These are phyloP conservation scores for Syngnathus acus DNA, from an alignment of 2,797 vertebrate genomes.

Conservation along the genomic window DNA sequence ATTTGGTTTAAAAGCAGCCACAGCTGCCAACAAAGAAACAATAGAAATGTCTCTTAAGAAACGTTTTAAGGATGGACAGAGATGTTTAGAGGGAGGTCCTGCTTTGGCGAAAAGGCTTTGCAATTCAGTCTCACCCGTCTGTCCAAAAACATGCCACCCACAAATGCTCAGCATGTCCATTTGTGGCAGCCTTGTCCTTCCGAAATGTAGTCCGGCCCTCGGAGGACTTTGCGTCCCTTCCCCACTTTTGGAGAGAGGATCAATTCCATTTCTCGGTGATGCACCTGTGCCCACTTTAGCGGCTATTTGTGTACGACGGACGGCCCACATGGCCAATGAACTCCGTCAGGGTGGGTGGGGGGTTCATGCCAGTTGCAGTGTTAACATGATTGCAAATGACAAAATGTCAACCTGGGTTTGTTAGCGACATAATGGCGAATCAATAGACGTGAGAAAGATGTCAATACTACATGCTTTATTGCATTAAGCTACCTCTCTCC, in stretches of 20 bases:
- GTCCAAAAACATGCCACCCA: not conserved
- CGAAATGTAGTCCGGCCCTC: not conserved
- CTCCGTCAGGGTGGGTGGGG: slow-evolving; percentile 29
- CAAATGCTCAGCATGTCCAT: not conserved
- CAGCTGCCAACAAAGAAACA: too few species aligned
- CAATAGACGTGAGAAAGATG: slow-evolving; percentile 78
- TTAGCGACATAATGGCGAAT: slow-evolving; percentile 79
- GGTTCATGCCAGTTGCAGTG: slow-evolving; percentile 65
- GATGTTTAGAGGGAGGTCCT: too few species aligned
- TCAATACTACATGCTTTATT: slow-evolving; percentile 78
- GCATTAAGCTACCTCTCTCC: slow-evolving; percentile 70
- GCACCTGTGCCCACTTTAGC: slow-evolving; percentile 7
- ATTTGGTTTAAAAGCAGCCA: too few species aligned
- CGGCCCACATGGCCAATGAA: slow-evolving; percentile 26
- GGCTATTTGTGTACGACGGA: slow-evolving; percentile 18
- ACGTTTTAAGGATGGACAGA: too few species aligned
- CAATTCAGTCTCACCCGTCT: too few species aligned
- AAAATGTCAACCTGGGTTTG: slow-evolving; percentile 82
- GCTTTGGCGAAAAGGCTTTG: too few species aligned
- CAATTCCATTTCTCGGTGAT: slow-evolving; percentile 11
- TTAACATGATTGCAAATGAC: slow-evolving; percentile 80
- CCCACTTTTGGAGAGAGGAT: slow-evolving; percentile 8
- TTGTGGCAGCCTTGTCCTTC: not conserved
- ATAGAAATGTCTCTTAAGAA: too few species aligned
- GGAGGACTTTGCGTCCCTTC: not conserved